phyloP scores from a whole-genome alignment of 1,140 invertebrate species.

The Battus philenor region DNA sequence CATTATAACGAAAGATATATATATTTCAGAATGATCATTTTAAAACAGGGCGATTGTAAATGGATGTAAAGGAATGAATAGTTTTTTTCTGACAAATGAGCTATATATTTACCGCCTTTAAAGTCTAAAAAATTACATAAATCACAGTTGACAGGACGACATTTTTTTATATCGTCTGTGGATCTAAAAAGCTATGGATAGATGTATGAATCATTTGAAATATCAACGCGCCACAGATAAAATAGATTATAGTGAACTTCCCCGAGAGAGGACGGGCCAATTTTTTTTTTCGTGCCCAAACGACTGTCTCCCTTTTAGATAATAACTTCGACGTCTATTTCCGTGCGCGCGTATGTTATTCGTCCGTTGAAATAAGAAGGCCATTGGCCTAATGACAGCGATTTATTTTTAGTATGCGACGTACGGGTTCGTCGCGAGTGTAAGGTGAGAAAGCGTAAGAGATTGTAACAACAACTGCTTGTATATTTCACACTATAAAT shows the following conservation, averaged over 20 bases:
- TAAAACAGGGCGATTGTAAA: too few relatives aligned
- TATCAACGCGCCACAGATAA: too few relatives aligned
- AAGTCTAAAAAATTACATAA: too few relatives aligned
- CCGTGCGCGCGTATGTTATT: slow-evolving; percentile 62
- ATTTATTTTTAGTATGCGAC: slow-evolving; percentile 57
- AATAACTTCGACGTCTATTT: slow-evolving; percentile 56
- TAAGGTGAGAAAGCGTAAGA: slow-evolving; percentile 28
- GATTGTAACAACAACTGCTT: slow-evolving; percentile 16
- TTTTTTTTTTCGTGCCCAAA: slow-evolving; percentile 43
- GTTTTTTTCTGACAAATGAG: too few relatives aligned
- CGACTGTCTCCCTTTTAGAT: slow-evolving; percentile 51
- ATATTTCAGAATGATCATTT: too few relatives aligned
- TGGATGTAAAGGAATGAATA: too few relatives aligned
- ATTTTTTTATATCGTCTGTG: too few relatives aligned
- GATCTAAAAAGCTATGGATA: too few relatives aligned
- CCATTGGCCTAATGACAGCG: slow-evolving; percentile 69
- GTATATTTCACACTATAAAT: slow-evolving; percentile 6
- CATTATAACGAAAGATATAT: too few relatives aligned
- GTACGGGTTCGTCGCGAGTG: slow-evolving; percentile 48
- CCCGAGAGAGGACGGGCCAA: slow-evolving; percentile 44
- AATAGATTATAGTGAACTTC: slow-evolving; percentile 33
- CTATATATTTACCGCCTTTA: too few relatives aligned
- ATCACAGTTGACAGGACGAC: too few relatives aligned
- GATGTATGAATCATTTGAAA: too few relatives aligned
- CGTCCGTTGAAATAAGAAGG: slow-evolving; percentile 68